These are phyloP conservation scores for Chloroceryle amazona DNA, from an alignment of 2,797 vertebrate species.

Conservation along the genomic window DNA sequence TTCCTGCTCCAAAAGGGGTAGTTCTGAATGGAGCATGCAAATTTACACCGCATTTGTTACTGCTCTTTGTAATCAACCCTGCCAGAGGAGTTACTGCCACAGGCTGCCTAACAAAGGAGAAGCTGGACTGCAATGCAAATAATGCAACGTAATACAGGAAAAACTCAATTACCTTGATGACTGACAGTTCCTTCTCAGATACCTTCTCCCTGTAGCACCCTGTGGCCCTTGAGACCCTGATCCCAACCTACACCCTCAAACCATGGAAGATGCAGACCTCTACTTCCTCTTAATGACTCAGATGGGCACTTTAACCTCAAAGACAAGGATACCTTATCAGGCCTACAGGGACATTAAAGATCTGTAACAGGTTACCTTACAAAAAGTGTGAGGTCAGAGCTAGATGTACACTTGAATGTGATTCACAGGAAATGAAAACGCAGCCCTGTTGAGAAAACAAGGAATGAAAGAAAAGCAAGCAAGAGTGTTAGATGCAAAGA, in stretches of 20 bases:
- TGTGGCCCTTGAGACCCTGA: background rate
- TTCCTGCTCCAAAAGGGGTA: background rate
- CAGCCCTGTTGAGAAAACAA: background rate
- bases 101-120: constrained; percentile 4
- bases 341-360: background rate
- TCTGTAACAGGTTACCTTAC: background rate
- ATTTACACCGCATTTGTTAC: background rate
- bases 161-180: background rate
- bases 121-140: background rate
- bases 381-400: background rate
- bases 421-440: constrained; percentile 1
- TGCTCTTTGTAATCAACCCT: background rate
- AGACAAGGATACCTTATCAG: background rate
- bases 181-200: background rate
- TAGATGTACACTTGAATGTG: background rate
- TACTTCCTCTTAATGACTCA: constrained; percentile 4
- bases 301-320: background rate
- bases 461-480: background rate
- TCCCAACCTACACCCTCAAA: background rate
- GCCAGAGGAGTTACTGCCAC: background rate
- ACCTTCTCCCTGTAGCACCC: background rate
- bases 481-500: background rate
- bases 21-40: background rate
- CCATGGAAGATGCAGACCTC: background rate
- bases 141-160: background rate